Base-by-base conservation (phyloP, 2,888 invertebrate species). In the Andrena trimmerana region DNA sequence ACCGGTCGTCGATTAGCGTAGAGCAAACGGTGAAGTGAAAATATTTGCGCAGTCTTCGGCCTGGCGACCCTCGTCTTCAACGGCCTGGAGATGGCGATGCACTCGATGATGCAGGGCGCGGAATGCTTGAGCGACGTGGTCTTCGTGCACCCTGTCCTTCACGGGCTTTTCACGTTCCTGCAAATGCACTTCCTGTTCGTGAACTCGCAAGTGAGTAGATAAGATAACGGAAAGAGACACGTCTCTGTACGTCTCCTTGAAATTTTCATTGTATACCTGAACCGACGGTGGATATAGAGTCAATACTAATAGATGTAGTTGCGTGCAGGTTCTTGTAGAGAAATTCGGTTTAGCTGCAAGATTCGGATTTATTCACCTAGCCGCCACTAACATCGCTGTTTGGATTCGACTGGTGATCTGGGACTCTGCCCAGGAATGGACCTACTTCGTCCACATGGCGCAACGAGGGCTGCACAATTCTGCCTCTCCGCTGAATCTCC, bases 161-260 rank as follows among this genome's bases (percentile, higher is more conserved):
- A 95, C 81, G 95, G 95, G 24, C 93, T 95, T 65, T 95, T 95
- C 91, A 95, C 95, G 16, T 95, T 95, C 88, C 91, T 95, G 57
- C 95, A 95, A 90, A 95, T 95, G 95, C 95, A 95, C 90, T 95
- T 95, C 90, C 94, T 95, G 63, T 95, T 95, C 87, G 95, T 95
- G 78, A 95, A 95, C 88, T 95, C 95, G 0, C 95, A 95, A 94
- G 95, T 95, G 90, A 91, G 77, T 20, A 13, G 4, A 27, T 10
- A 2, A 2, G 31, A 60, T 60, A 42, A 42, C 42, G 42, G 16
- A 4, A 16, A 42, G 42, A 16, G 42, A 16, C 42, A 4, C 0
- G 54, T 54, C 2, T 20, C 54, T 8, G 54, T 1, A 20, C 8
- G 54, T 16, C 16, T 42, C 16, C 16, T 42, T 42, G 42, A 42